Conservation (phyloP, 1,140 invertebrate species). For the Asobara japonica region DNA sequence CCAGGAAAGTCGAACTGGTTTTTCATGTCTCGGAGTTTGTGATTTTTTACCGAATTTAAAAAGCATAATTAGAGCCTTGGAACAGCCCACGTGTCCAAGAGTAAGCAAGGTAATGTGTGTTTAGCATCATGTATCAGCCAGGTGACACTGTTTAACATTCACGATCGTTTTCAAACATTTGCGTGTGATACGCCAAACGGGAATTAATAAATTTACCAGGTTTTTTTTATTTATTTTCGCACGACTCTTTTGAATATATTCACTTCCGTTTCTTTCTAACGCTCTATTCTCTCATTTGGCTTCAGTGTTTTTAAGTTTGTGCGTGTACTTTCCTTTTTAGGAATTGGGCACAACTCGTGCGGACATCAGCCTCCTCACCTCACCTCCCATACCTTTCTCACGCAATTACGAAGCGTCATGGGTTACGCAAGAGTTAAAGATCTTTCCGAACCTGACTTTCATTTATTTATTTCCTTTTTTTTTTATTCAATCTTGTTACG, state of each 20-base stretch:
- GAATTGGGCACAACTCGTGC: conserved; percentile 1
- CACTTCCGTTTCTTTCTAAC: not conserved
- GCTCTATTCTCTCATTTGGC: not conserved
- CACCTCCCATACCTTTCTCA: conserved; percentile 14
- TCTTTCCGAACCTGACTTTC: conserved; percentile 7
- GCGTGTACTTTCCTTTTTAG: conserved; percentile 7
- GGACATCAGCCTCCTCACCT: conserved; percentile 17
- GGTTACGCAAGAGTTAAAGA: conserved; percentile 17
- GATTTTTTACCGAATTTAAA: not conserved
- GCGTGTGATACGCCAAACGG: not conserved
- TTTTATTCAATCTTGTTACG: not conserved
- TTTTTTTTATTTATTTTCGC: not conserved
- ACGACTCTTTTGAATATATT: not conserved
- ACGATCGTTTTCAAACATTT: not conserved
- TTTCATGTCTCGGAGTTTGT: not conserved
- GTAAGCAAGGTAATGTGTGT: not conserved
- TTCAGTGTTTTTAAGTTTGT: not conserved
- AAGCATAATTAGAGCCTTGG: not conserved
- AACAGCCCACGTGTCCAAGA: not conserved
- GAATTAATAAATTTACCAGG: not conserved
- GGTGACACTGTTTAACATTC: conserved; percentile 11
- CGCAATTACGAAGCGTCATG: conserved; percentile 24
- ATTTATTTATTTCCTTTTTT: no score
- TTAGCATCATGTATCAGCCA: not conserved
- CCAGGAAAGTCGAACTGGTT: not conserved